These are phyloP conservation scores for Eupsilia transversa DNA, from an alignment of 2,888 invertebrate genomes.

Conservation along the genomic window DNA sequence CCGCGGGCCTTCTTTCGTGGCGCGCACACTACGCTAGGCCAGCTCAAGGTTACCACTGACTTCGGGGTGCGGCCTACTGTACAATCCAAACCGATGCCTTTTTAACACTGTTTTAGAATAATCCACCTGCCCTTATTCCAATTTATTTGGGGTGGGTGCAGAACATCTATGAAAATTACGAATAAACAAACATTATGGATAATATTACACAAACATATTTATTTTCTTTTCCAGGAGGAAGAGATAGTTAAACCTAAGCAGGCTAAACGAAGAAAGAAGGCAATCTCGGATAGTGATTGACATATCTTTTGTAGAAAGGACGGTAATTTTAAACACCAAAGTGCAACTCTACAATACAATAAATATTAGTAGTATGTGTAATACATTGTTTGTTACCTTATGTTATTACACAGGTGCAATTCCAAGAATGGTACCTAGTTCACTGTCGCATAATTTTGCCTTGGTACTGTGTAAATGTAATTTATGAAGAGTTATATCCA, in stretches of 20 bases:
- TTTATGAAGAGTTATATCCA: constrained; percentile 61
- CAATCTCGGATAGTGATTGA: constrained; percentile 98
- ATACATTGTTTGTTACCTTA: constrained; percentile 81
- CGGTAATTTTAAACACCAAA: constrained; percentile 88
- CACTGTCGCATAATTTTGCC: constrained; percentile 73
- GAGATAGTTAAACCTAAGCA: constrained; percentile 97
- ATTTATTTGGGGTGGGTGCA: neutral
- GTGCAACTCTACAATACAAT: constrained; percentile 89
- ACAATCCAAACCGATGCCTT: neutral
- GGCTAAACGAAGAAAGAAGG: constrained; percentile 97
- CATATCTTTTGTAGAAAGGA: constrained; percentile 86
- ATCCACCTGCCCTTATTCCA: no score
- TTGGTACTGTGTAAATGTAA: constrained; percentile 72
- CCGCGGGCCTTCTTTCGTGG: no score
- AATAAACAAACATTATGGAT: neutral
- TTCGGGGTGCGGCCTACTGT: neutral
- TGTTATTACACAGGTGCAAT: constrained; percentile 80
- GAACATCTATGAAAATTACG: neutral
- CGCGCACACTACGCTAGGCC: no score
- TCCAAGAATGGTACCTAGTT: constrained; percentile 83
- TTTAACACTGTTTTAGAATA: neutral
- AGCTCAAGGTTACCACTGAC: no score
- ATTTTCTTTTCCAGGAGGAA: constrained; percentile 93
- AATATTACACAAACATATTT: neutral
- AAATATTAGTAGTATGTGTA: constrained; percentile 81